Evolutionary conservation across 1,140 invertebrate species (phyloP).

Genomic region (Belonocnema kinseyi): DNA sequence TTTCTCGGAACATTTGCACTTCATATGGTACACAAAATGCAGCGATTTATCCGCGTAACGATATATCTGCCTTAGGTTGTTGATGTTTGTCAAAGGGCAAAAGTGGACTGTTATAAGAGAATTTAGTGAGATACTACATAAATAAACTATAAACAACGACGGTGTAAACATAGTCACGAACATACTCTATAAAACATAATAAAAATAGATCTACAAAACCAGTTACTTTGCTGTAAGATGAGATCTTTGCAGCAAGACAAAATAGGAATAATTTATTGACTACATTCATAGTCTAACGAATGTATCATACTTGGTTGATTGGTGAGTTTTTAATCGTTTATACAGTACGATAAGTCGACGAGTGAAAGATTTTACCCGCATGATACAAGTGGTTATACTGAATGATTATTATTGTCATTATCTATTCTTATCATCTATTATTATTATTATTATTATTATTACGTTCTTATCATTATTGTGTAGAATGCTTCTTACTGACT

Average conservation of each 20-base stretch:
- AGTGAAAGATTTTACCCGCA: slow-evolving; percentile 64
- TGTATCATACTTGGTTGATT: slow-evolving; percentile 65
- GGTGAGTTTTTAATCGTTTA: slow-evolving; percentile 67
- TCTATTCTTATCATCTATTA: slow-evolving; percentile 48
- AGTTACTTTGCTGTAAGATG: slow-evolving; percentile 67
- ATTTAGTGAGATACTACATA: slow-evolving; percentile 38
- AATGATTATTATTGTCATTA: slow-evolving; percentile 58
- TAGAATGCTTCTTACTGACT: slow-evolving; percentile 76
- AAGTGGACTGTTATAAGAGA: slow-evolving; percentile 42
- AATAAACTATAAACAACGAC: slow-evolving; percentile 28
- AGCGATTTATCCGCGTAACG: background rate
- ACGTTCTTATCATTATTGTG: slow-evolving; percentile 62
- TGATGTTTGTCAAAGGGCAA: slow-evolving; percentile 21
- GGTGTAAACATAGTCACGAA: slow-evolving; percentile 47
- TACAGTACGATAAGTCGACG: slow-evolving; percentile 65
- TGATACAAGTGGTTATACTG: slow-evolving; percentile 67
- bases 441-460: slow-evolving; percentile 46
- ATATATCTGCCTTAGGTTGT: slow-evolving; percentile 26
- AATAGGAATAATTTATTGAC: slow-evolving; percentile 73
- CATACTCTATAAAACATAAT: slow-evolving; percentile 35
- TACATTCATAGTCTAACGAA: slow-evolving; percentile 69
- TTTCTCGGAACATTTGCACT: slow-evolving; percentile 24
- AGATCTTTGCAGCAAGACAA: slow-evolving; percentile 70
- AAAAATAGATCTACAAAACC: slow-evolving; percentile 70
- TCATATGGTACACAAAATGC: slow-evolving; percentile 2